phyloP scores from a whole-genome alignment of 1,140 invertebrate genomes.

The Macrosteles quadrilineatus region DNA sequence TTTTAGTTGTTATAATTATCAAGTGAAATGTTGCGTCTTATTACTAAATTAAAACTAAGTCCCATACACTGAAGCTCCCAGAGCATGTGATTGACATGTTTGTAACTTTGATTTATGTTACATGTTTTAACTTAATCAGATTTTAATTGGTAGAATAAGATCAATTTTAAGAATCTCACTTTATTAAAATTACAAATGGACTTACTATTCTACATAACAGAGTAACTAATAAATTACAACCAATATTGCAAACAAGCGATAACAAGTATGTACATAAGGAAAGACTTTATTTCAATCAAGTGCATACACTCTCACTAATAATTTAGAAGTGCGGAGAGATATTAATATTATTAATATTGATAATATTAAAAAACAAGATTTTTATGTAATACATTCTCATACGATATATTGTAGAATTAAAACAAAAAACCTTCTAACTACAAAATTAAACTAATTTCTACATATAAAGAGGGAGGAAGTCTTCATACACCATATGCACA shows the following conservation, averaged over 20 bases:
- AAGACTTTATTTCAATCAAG: background rate
- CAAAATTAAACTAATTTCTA: too few species aligned
- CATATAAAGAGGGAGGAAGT: too few species aligned
- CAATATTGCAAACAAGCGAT: background rate
- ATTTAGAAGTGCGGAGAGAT: background rate
- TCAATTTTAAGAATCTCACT: background rate
- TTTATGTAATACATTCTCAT: background rate
- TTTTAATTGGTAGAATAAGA: too few species aligned
- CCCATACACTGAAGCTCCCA: too few species aligned
- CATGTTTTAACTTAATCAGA: too few species aligned
- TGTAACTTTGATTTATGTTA: too few species aligned
- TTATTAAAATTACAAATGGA: background rate
- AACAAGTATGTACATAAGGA: slow-evolving; percentile 4
- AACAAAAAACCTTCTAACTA: background rate
- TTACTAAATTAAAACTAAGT: too few species aligned
- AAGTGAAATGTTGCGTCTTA: too few species aligned
- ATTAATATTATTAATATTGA: too few species aligned
- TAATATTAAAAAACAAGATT: background rate
- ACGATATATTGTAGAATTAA: background rate
- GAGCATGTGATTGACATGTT: too few species aligned
- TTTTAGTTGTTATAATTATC: too few species aligned
- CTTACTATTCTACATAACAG: slow-evolving; percentile 23
- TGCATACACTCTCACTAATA: background rate
- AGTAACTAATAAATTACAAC: slow-evolving; percentile 18
- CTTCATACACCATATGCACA: too few species aligned